These are phyloP conservation scores for Zapornia atra DNA, from an alignment of 2,113 vertebrate species.

Conservation along the genomic window DNA sequence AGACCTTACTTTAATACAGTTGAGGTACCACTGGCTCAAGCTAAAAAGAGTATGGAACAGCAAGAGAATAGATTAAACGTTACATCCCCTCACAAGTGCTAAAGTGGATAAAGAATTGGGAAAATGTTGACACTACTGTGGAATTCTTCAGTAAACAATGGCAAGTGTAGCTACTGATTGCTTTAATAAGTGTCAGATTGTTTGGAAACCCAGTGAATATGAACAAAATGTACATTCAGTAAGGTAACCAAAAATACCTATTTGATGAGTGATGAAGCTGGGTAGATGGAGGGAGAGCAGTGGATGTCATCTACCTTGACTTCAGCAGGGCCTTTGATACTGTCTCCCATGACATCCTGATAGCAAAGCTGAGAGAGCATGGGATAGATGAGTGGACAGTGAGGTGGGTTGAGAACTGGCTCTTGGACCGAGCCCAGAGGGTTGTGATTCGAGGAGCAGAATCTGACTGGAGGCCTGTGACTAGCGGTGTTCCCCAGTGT, in stretches of 20 bases:
- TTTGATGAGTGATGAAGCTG: not conserved
- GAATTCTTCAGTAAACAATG: not conserved
- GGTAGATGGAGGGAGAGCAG: too few relatives aligned
- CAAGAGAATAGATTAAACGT: not conserved
- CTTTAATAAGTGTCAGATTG: not conserved
- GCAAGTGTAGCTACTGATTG: not conserved
- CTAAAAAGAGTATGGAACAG: not conserved
- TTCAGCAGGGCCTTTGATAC: too few relatives aligned
- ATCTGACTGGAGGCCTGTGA: too few relatives aligned
- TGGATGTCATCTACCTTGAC: too few relatives aligned
- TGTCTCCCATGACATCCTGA: too few relatives aligned
- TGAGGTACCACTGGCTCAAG: not conserved
- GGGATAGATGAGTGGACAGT: too few relatives aligned
- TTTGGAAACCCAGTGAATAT: not conserved
- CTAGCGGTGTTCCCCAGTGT: too few relatives aligned
- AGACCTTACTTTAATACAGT: not conserved
- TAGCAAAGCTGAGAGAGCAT: too few relatives aligned
- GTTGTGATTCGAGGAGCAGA: too few relatives aligned
- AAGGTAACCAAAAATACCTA: not conserved
- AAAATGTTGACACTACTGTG: not conserved
- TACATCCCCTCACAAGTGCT: not conserved
- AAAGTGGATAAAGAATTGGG: not conserved
- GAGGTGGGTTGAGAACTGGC: too few relatives aligned
- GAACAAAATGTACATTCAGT: not conserved
- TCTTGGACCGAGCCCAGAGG: too few relatives aligned